Evolutionary conservation across 2,113 vertebrate genomes (phyloP).

Genomic region (Phalacrocorax pelagicus): DNA sequence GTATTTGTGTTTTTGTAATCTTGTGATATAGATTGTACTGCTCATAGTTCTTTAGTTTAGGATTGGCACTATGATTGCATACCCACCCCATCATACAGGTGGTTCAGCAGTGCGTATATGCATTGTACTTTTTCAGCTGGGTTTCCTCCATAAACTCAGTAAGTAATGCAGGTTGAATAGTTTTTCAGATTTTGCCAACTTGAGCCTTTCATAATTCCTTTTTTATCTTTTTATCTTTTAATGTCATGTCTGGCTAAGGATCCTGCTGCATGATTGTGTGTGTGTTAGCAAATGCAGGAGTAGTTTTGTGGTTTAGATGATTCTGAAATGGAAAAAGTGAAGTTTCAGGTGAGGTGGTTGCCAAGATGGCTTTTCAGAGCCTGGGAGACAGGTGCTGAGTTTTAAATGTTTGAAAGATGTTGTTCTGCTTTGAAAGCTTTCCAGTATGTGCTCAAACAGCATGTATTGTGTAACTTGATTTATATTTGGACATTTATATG

Average conservation of each 20-base stretch:
- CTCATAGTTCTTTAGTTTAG: background rate
- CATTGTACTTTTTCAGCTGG: background rate
- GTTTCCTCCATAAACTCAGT: background rate
- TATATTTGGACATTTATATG: fast-evolving
- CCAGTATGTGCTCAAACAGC: background rate
- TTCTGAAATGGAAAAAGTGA: background rate
- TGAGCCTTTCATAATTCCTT: background rate
- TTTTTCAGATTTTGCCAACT: background rate
- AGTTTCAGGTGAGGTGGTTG: background rate
- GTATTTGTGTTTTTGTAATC: fast-evolving
- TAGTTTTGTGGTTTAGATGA: background rate
- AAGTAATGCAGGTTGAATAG: background rate
- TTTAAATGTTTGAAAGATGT: background rate
- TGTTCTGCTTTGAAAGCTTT: background rate
- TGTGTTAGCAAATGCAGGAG: background rate
- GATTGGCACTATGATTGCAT: background rate
- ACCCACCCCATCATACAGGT: fast-evolving
- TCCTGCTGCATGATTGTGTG: background rate
- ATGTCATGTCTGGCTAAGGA: background rate
- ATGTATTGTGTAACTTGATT: fast-evolving
- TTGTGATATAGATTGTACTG: fast-evolving
- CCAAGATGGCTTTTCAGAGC: background rate
- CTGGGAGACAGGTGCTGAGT: background rate
- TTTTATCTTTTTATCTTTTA: background rate
- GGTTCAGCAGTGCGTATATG: fast-evolving